phyloP scores from a whole-genome alignment of 2,888 invertebrate genomes.

The Capitulum mitella region DNA sequence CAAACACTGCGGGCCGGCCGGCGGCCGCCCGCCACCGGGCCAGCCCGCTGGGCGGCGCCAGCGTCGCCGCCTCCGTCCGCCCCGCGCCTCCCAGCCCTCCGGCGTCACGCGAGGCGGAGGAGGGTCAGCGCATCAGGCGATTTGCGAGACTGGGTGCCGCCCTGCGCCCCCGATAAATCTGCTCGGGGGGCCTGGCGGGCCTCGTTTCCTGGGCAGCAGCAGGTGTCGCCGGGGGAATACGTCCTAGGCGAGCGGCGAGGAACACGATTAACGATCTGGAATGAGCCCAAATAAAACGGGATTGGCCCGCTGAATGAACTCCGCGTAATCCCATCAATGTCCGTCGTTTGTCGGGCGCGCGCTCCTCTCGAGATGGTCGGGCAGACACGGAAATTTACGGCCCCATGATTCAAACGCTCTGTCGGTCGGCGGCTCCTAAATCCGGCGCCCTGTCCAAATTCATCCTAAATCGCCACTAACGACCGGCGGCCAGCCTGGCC shows the following conservation, averaged over 20 bases:
- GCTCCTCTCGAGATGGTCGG: background rate
- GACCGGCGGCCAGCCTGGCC: background rate
- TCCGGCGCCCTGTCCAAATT: background rate
- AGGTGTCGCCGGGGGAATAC: background rate
- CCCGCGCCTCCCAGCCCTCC: background rate
- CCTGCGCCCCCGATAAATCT: background rate
- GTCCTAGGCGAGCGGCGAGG: too few relatives aligned
- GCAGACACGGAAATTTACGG: background rate
- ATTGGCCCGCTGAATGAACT: background rate
- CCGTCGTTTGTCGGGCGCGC: background rate
- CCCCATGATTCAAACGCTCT: background rate
- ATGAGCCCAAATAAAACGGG: slow-evolving; percentile 9
- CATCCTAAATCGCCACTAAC: background rate
- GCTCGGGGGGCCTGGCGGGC: background rate
- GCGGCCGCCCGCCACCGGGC: background rate
- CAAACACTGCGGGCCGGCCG: background rate
- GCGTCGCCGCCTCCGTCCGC: background rate
- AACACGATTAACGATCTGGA: background rate
- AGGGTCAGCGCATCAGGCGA: background rate
- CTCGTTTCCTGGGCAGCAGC: background rate
- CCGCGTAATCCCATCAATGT: background rate
- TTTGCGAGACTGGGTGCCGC: background rate
- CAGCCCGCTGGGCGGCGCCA: background rate
- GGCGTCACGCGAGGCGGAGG: background rate
- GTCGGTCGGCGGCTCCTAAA: background rate